These are phyloP conservation scores for Rhamnusium bicolor DNA, from an alignment of 2,888 invertebrate species.

Conservation along the genomic window DNA sequence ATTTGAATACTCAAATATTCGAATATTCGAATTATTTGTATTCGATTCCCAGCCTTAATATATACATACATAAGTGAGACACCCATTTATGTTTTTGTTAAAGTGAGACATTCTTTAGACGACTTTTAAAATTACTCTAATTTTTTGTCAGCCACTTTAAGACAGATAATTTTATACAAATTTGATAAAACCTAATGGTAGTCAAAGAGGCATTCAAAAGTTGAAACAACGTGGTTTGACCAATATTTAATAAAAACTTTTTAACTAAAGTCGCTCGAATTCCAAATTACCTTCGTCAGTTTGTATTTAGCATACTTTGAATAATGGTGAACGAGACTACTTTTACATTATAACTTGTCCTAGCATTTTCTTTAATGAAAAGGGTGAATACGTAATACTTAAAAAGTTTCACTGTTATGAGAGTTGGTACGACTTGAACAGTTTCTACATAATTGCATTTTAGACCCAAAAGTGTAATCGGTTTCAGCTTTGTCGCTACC, in stretches of 20 bases:
- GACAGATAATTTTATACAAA: background rate
- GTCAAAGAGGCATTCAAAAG: background rate
- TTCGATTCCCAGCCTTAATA: too few species aligned
- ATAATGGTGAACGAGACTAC: constrained; percentile 5
- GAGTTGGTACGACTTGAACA: constrained; percentile 36
- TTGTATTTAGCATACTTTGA: constrained; percentile 20
- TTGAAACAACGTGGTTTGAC: background rate
- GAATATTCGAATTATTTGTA: too few species aligned
- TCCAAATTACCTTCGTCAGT: constrained; percentile 9
- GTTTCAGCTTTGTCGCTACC: background rate
- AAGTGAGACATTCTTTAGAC: too few species aligned
- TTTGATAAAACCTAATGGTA: background rate
- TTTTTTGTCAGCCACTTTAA: background rate
- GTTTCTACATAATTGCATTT: constrained; percentile 9
- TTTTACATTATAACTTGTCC: constrained; percentile 14
- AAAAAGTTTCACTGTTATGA: constrained; percentile 44
- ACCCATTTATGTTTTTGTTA: too few species aligned
- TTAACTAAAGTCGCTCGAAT: background rate
- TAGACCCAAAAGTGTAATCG: constrained; percentile 2
- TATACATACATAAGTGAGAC: too few species aligned
- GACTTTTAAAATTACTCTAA: background rate
- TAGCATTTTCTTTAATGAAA: constrained; percentile 16
- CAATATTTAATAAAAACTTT: constrained; percentile 19
- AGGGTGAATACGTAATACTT: constrained; percentile 31
- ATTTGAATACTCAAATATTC: too few species aligned